Conservation (phyloP, 2,888 invertebrate genomes). For the Trileptium ribeirensis region DNA sequence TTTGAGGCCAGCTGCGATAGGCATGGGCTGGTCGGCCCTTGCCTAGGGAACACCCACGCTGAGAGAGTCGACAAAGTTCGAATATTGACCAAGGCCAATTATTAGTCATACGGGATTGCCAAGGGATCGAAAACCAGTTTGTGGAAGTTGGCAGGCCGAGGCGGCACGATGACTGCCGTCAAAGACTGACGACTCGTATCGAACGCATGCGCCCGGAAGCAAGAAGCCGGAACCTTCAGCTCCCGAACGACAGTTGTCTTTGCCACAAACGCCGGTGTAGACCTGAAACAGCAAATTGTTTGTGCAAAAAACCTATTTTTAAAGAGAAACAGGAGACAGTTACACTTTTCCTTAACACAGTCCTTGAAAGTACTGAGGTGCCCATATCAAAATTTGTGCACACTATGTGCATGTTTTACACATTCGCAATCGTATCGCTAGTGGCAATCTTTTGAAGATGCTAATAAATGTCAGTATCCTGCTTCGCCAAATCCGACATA, state of each 20-base stretch:
- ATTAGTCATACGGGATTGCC: too few species aligned
- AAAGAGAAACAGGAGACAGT: too few species aligned
- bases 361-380: too few species aligned
- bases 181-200: not conserved
- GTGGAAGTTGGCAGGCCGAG: conserved; percentile 67
- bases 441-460: too few species aligned
- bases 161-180: not conserved
- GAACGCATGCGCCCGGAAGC: conserved; percentile 43
- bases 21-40: conserved; percentile 25
- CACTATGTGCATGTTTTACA: too few species aligned
- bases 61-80: conserved; percentile 88
- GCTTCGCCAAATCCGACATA: too few species aligned
- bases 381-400: too few species aligned
- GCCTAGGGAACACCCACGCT: conserved; percentile 66
- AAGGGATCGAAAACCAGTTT: conserved; percentile 80
- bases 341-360: too few species aligned
- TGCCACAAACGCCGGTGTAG: not conserved
- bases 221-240: conserved; percentile 44
- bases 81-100: conserved; percentile 93
- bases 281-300: too few species aligned
- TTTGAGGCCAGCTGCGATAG: conserved; percentile 70
- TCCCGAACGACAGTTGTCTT: not conserved
- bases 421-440: too few species aligned
- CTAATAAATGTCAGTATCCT: too few species aligned
- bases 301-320: too few species aligned